Conservation (phyloP, 2,797 vertebrate species). For the Dryobates pubescens region DNA sequence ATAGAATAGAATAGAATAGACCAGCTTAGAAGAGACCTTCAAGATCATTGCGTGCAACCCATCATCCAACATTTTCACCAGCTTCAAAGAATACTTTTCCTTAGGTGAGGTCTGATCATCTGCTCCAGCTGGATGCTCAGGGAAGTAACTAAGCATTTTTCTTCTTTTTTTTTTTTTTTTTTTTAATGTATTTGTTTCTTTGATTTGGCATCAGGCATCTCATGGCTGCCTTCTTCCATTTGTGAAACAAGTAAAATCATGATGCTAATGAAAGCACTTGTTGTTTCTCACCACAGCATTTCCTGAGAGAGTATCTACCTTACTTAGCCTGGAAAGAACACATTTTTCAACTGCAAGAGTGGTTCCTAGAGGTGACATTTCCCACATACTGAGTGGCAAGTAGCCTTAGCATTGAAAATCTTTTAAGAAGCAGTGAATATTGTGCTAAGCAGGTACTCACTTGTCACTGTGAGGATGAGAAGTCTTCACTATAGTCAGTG, state of each 20-base stretch:
- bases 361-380: constrained; percentile 19
- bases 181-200: constrained; percentile 16
- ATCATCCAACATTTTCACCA: not conserved
- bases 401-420: not conserved
- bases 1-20: too few species aligned
- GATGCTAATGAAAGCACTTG: not conserved
- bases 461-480: not conserved
- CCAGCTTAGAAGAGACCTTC: too few species aligned
- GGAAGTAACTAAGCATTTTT: constrained; percentile 33
- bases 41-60: too few species aligned
- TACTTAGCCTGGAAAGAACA: not conserved
- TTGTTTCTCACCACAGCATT: not conserved
- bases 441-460: not conserved
- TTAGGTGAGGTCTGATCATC: not conserved
- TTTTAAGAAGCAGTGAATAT: not conserved
- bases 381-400: not conserved
- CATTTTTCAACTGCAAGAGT: not conserved
- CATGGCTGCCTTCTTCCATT: not conserved
- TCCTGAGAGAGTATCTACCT: not conserved
- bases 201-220: constrained; percentile 1
- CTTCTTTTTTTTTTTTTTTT: too few species aligned
- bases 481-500: not conserved
- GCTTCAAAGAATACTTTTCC: constrained; percentile 19
- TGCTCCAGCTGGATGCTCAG: constrained; percentile 17
- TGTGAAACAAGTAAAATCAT: not conserved